Percentiles rank a stretch among this genome's conserved stretches.
These are phyloP conservation scores for Tiaroga cobitis DNA, from an alignment of 2,797 vertebrate genomes.

Conservation along the genomic window DNA sequence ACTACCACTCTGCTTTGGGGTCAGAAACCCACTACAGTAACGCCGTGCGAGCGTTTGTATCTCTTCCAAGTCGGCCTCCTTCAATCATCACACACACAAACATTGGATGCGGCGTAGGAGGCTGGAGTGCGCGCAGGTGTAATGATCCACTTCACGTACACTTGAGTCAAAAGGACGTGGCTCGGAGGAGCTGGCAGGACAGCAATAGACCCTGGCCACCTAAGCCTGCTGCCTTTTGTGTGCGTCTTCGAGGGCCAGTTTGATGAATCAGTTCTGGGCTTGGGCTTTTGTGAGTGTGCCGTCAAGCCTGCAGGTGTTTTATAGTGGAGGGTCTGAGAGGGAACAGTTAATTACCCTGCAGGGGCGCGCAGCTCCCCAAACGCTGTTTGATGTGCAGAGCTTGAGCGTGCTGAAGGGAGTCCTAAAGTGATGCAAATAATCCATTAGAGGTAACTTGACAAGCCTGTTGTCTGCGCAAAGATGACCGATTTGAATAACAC, in stretches of 20 bases:
- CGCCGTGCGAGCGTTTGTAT: slow-evolving; percentile 7
- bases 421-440: slow-evolving; percentile 56
- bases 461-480: slow-evolving; percentile 27
- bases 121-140: slow-evolving; percentile 83
- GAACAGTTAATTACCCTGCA: slow-evolving; percentile 70
- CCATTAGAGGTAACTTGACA: slow-evolving; percentile 47
- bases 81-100: slow-evolving; percentile 57
- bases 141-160: slow-evolving; percentile 55
- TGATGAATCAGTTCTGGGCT: slow-evolving; percentile 65
- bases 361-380: slow-evolving; percentile 31
- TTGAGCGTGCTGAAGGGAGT: slow-evolving; percentile 57
- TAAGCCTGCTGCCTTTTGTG: slow-evolving; percentile 71
- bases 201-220: slow-evolving; percentile 74
- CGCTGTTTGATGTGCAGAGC: slow-evolving; percentile 75
- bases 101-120: slow-evolving; percentile 63
- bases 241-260: slow-evolving; percentile 61
- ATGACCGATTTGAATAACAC: slow-evolving; percentile 49
- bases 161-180: slow-evolving; percentile 62
- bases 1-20: background rate
- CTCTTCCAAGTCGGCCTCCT: slow-evolving; percentile 53
- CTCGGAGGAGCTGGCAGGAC: slow-evolving; percentile 73
- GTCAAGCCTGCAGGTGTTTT: slow-evolving; percentile 83
- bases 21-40: background rate
- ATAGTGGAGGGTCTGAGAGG: slow-evolving; percentile 71
- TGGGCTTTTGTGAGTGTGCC: slow-evolving; percentile 73